Percentiles rank a stretch among this genome's conserved stretches.
These are phyloP conservation scores for Anseranas semipalmata DNA, from an alignment of 2,113 vertebrate species.

Conservation along the genomic window DNA sequence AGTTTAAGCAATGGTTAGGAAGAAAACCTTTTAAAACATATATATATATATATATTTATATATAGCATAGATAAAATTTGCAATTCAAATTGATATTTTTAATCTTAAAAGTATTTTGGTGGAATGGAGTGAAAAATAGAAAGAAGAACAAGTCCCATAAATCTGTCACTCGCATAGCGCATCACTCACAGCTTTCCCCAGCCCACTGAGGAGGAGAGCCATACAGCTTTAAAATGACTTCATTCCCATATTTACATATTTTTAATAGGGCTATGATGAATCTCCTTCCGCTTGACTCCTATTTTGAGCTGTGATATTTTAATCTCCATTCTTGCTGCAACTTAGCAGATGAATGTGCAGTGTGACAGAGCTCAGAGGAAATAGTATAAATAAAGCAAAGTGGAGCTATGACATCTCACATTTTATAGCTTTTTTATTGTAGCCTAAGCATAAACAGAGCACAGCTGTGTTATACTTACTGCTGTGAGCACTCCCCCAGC, in stretches of 20 bases:
- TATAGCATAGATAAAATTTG: conserved; percentile 56
- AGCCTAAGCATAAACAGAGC: conserved; percentile 84
- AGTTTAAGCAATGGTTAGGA: conserved; percentile 45
- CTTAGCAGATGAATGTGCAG: conserved; percentile 83
- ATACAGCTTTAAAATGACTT: conserved; percentile 80
- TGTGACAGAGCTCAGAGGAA: conserved; percentile 85
- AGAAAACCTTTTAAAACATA: conserved; percentile 32
- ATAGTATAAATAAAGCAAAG: conserved; percentile 87
- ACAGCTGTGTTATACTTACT: conserved; percentile 87
- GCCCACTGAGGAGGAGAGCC: conserved; percentile 52
- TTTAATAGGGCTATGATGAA: conserved; percentile 86
- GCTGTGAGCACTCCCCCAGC: conserved; percentile 73
- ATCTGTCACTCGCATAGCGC: conserved; percentile 55
- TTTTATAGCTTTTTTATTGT: conserved; percentile 88
- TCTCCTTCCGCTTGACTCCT: conserved; percentile 85
- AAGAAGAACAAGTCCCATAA: conserved; percentile 41
- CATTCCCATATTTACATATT: conserved; percentile 83
- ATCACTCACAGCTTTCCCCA: conserved; percentile 63
- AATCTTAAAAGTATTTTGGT: conserved; percentile 72
- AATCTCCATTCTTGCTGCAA: conserved; percentile 84
- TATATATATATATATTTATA: neutral
- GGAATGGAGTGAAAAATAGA: conserved; percentile 61
- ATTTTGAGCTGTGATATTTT: conserved; percentile 87
- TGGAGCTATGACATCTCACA: conserved; percentile 85
- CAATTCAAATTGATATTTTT: conserved; percentile 72